phyloP scores from a whole-genome alignment of 1,140 invertebrate genomes.

The Propsilocerus akamusi region DNA sequence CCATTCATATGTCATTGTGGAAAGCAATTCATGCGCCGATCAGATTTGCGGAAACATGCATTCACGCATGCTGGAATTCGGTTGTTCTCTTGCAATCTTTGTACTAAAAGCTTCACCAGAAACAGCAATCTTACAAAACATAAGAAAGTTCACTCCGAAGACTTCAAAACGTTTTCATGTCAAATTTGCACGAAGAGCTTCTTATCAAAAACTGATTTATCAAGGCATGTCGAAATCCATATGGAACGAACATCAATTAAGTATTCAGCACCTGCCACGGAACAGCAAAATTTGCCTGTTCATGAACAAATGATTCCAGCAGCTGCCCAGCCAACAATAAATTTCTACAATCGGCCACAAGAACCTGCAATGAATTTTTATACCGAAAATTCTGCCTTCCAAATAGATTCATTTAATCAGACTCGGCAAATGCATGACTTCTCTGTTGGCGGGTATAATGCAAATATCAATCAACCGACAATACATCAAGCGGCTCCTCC shows the following conservation, averaged over 20 bases:
- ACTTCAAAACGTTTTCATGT: constrained; percentile 46
- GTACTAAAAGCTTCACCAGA: constrained; percentile 44
- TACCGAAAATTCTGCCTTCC: constrained; percentile 23
- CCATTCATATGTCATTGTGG: constrained; percentile 44
- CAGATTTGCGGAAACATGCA: constrained; percentile 44
- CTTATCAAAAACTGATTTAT: constrained; percentile 45
- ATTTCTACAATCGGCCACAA: neutral
- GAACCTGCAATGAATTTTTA: neutral
- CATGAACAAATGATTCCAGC: constrained; percentile 13
- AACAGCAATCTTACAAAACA: constrained; percentile 77
- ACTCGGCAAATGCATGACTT: constrained; percentile 27
- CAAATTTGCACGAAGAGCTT: constrained; percentile 53
- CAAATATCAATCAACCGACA: constrained; percentile 27
- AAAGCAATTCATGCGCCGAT: constrained; percentile 39
- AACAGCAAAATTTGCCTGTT: constrained; percentile 9
- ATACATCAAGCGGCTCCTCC: too few species aligned
- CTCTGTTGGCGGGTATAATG: too few species aligned
- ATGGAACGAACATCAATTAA: constrained; percentile 47
- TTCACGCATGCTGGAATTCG: constrained; percentile 52
- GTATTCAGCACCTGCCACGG: constrained; percentile 19
- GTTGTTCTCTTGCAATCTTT: constrained; percentile 44
- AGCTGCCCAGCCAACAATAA: neutral
- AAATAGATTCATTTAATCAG: constrained; percentile 28
- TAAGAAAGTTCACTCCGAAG: constrained; percentile 48
- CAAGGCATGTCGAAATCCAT: constrained; percentile 47